Evolutionary conservation across 92 coral and sea anemone species (phyloP), one percentile per base, ranked within the genome.

Genomic region (Parazoanthus darwini): DNA sequence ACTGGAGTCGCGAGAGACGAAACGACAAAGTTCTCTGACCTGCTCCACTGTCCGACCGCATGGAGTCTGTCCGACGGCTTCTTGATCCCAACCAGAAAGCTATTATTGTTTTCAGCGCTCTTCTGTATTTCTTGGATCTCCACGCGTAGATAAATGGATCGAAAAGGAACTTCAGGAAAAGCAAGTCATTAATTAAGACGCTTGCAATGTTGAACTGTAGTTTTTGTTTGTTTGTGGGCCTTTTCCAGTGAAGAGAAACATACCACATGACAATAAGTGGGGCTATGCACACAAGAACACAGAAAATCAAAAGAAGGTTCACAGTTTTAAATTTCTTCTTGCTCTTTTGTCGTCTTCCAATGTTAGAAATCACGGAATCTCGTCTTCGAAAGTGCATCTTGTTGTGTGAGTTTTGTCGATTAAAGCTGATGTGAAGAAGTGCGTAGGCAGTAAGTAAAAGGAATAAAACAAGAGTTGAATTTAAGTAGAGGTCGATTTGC

Each of bases 211-310:
- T 79, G 42, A 79, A 79, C 22, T 23, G 39, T 2, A 50, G 0
- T 50, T 79, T 16, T 79, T 79, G 82, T 59, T 46, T 50, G 16
- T 22, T 48, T n/a, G 84, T 85, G 29, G 56, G 75, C 36, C 90
- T 88, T 8, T 80, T 80, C 91, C 91, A 89, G 85, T 94, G 93
- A 5, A 94, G 90, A 5, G 82, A 88, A 3, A 94, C 8, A 54
- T 94, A 94, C 96, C 96, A 94, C 90, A 88, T 88, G 2, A 94
- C 86, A 3, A 93, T 90, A 18, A 94, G 92, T 0, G 96, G 96
- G 2, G 87, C 74, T 0, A 90, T 87, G 58, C 93, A 92, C 37
- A 92, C 51, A 29, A 94, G 90, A 0, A 88, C 90, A 75, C 96
- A 94, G 5, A 93, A 77, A 33, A 92, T 88, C 5, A 94, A 85